phyloP scores from a whole-genome alignment of 2,888 invertebrate species.

The Empis livida region DNA sequence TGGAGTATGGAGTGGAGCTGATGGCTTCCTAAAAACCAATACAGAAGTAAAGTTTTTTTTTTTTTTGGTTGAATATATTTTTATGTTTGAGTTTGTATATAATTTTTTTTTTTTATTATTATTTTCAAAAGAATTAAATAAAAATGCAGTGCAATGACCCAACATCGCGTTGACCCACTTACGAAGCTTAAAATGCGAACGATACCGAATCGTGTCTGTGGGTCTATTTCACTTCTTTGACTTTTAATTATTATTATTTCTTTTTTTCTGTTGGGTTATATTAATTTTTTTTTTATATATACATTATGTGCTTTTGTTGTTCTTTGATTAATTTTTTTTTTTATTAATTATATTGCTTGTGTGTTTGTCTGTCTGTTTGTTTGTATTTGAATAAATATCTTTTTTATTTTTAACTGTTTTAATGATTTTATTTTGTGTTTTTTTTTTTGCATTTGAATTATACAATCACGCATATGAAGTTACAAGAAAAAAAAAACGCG shows the following conservation, averaged over 20 bases:
- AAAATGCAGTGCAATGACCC: constrained; percentile 35
- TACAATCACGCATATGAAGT: no score
- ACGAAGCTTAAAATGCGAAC: constrained; percentile 30
- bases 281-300: not conserved
- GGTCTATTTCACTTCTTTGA: not conserved
- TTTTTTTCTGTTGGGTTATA: no score
- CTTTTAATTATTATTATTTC: not conserved
- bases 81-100: not conserved
- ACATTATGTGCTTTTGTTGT: not conserved
- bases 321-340: no score
- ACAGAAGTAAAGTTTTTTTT: not conserved
- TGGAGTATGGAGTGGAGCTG: no score
- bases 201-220: constrained; percentile 17
- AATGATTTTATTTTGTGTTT: no score
- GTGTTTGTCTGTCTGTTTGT: no score
- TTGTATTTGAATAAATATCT: no score
- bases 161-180: constrained; percentile 38
- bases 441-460: no score
- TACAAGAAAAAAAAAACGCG: no score
- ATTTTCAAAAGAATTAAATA: not conserved
- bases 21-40: no score
- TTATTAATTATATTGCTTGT: no score
- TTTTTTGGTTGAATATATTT: not conserved
- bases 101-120: not conserved
- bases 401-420: no score